Conservation (phyloP, 30 jellyfish, hydroid and myxozoan genomes). For the Hydractinia symbiolongicarpus region DNA sequence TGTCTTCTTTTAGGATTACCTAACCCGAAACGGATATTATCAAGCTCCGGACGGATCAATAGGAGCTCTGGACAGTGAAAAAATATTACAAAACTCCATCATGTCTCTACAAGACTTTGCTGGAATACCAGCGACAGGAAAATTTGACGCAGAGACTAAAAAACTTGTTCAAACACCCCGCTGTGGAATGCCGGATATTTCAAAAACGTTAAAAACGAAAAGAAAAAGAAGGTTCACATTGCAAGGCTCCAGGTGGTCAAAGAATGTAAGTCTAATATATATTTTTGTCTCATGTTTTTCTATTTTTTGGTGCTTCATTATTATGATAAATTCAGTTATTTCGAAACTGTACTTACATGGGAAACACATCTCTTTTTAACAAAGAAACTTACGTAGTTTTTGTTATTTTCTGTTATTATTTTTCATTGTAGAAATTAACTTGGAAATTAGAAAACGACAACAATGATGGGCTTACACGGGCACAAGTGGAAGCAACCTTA, state of each 20-base stretch:
- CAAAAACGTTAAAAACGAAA: slow-evolving; percentile 5
- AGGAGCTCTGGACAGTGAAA: slow-evolving; percentile 5
- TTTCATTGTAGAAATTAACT: slow-evolving; percentile 50
- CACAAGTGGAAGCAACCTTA: slow-evolving; percentile 43
- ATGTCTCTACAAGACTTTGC: slow-evolving; percentile 38
- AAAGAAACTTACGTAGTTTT: no score
- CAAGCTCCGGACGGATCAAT: background rate
- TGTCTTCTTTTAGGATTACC: slow-evolving; percentile 14
- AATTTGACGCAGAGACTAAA: slow-evolving; percentile 41
- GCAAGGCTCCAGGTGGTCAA: slow-evolving; percentile 79
- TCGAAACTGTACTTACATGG: no score
- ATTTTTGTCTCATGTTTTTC: background rate
- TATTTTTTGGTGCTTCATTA: background rate
- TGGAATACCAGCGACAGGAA: slow-evolving; percentile 46
- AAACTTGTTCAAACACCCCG: slow-evolving; percentile 49
- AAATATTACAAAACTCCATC: slow-evolving; percentile 7
- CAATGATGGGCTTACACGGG: slow-evolving; percentile 64
- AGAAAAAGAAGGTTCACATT: slow-evolving; percentile 67
- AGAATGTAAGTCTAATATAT: slow-evolving; percentile 13
- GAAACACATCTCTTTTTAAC: no score
- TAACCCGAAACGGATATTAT: slow-evolving; percentile 23
- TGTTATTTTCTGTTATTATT: background rate
- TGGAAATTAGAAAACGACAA: slow-evolving; percentile 70
- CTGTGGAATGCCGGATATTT: slow-evolving; percentile 68
- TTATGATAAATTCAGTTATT: no score